phyloP scores from a whole-genome alignment of 2,797 vertebrate species.

The Clamator glandarius region DNA sequence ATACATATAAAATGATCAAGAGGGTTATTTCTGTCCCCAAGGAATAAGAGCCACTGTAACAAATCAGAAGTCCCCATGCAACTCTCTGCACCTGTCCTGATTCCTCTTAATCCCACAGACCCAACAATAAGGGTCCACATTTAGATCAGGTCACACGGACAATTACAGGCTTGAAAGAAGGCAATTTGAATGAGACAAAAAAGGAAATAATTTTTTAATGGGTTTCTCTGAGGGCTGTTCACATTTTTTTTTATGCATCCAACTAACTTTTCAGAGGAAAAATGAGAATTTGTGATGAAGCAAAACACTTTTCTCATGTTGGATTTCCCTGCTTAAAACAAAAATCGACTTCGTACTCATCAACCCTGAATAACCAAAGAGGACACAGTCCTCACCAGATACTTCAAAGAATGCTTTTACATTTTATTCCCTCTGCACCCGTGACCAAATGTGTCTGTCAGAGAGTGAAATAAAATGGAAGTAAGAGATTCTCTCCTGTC shows the following conservation, averaged over 20 bases:
- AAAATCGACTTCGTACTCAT: background rate
- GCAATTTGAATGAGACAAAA: background rate
- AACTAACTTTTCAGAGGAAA: background rate
- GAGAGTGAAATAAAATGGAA: background rate
- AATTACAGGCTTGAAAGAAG: constrained; percentile 7
- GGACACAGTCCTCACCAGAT: background rate
- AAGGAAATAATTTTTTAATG: background rate
- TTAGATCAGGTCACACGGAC: constrained; percentile 30
- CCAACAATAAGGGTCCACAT: constrained; percentile 37
- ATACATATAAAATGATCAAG: background rate
- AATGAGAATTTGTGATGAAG: background rate
- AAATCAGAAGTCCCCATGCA: constrained; percentile 50
- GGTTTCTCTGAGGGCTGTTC: background rate
- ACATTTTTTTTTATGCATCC: background rate
- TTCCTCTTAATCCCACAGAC: constrained; percentile 51
- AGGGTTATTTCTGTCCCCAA: constrained; percentile 44
- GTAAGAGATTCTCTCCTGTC: background rate
- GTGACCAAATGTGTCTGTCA: fast-evolving
- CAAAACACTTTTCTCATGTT: background rate
- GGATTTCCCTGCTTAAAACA: background rate
- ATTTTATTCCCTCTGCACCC: background rate
- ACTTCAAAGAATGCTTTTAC: background rate
- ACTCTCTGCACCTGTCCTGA: constrained; percentile 51
- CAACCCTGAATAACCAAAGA: background rate
- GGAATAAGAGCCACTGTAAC: constrained; percentile 40